Evolutionary conservation across 2,113 vertebrate species (phyloP).

Genomic region (Rhodinocichla rosea): DNA sequence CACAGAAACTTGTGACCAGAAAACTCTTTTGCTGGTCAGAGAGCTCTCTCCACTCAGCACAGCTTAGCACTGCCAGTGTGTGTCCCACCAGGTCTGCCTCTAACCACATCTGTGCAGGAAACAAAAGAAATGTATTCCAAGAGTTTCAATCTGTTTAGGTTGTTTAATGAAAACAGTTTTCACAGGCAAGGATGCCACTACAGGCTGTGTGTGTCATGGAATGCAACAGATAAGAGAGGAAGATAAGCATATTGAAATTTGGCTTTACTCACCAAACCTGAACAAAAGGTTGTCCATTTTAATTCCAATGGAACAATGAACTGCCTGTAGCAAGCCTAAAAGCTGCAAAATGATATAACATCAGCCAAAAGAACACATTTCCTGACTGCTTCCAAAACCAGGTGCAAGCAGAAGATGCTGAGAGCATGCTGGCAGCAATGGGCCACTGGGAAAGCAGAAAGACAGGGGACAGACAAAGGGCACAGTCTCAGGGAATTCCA

Average conservation of each 20-base stretch:
- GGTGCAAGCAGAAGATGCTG: background rate
- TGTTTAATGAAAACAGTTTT: background rate
- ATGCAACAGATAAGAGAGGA: background rate
- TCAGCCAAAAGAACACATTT: rapidly evolving
- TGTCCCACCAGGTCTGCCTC: background rate
- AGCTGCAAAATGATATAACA: background rate
- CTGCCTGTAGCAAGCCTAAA: background rate
- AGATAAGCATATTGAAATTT: background rate
- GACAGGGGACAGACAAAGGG: background rate
- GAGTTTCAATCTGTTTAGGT: background rate
- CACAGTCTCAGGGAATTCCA: background rate
- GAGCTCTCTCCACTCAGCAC: background rate
- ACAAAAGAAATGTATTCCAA: background rate
- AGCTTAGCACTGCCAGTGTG: background rate
- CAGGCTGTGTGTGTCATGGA: background rate
- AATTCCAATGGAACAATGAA: background rate
- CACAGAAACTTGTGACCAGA: background rate
- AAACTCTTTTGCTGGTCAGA: background rate
- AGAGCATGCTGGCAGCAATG: background rate
- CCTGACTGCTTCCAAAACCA: background rate
- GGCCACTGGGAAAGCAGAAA: background rate
- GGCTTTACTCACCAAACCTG: background rate
- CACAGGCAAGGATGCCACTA: background rate
- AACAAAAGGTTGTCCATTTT: background rate
- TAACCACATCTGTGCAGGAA: background rate